Conservation (phyloP, 2,888 invertebrate genomes). For the Synergus itoensis region DNA sequence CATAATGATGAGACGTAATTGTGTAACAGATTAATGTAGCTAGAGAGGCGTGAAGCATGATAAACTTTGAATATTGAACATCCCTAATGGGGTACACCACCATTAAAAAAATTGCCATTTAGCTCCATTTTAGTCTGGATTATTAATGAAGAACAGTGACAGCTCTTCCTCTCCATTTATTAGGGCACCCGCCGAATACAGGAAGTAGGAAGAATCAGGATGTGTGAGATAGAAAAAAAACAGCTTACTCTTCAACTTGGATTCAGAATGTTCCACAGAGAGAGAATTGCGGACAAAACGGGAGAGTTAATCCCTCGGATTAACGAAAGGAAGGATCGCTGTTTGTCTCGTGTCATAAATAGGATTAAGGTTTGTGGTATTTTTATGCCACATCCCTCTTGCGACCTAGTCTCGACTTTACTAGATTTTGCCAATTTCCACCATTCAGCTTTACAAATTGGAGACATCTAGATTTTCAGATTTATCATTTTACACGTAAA, state of each 20-base stretch:
- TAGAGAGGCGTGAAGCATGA: slow-evolving; percentile 4
- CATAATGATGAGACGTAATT: slow-evolving; percentile 1
- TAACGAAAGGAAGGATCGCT: slow-evolving; percentile 64
- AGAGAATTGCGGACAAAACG: slow-evolving; percentile 34
- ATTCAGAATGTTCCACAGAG: slow-evolving; percentile 23
- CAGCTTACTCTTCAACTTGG: slow-evolving; percentile 32
- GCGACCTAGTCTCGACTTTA: slow-evolving; percentile 35
- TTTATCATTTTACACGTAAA: not conserved
- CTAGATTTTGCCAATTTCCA: slow-evolving; percentile 37
- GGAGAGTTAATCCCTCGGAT: slow-evolving; percentile 65
- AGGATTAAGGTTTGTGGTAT: slow-evolving; percentile 68
- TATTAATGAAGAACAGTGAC: slow-evolving; percentile 31
- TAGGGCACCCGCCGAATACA: not conserved
- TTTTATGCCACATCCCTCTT: slow-evolving; percentile 50
- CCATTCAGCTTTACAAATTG: slow-evolving; percentile 40
- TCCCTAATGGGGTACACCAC: not conserved
- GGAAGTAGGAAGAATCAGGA: slow-evolving; percentile 15
- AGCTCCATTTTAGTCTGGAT: slow-evolving; percentile 17
- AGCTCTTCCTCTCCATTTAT: slow-evolving; percentile 5
- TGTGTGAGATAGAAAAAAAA: slow-evolving; percentile 11
- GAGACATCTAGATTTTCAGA: slow-evolving; percentile 26
- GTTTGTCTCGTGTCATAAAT: slow-evolving; percentile 70
- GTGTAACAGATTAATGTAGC: slow-evolving; percentile 2
- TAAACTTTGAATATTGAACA: slow-evolving; percentile 34
- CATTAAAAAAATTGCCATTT: slow-evolving; percentile 32